Evolutionary conservation across 2,113 vertebrate species (phyloP).

Genomic region (Pimephales promelas): DNA sequence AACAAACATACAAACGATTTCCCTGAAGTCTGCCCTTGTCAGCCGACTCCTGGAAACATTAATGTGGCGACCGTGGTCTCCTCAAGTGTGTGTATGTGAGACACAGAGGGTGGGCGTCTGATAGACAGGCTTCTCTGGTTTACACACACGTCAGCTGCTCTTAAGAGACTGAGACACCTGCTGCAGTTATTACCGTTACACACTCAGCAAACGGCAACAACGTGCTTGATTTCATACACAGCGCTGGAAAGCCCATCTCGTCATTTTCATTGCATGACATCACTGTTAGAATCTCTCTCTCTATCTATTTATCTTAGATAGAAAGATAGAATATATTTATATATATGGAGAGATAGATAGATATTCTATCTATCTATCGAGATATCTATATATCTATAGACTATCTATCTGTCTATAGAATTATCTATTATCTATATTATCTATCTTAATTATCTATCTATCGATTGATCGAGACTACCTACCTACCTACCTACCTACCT

Average conservation of each 20-base stretch:
- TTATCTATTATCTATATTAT: no score
- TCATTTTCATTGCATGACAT: background rate
- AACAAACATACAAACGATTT: background rate
- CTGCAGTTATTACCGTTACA: background rate
- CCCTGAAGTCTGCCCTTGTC: slow-evolving; percentile 28
- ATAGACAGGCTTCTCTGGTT: background rate
- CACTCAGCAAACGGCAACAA: background rate
- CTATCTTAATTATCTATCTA: no score
- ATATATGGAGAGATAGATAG: no score
- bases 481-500: no score
- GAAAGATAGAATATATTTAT: no score
- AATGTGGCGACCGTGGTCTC: background rate
- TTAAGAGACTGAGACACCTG: background rate
- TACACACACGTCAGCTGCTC: background rate
- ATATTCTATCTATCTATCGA: no score
- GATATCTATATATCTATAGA: no score
- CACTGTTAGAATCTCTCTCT: no score
- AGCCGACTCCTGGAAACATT: background rate
- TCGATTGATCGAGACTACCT: no score
- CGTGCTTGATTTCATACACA: background rate
- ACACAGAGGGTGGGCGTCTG: background rate
- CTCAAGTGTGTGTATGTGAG: background rate
- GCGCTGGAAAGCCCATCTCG: background rate
- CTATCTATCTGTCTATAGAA: no score
- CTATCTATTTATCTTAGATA: no score